These are phyloP conservation scores for Parnassius glacialis DNA, from an alignment of 2,888 invertebrate species.

Conservation along the genomic window DNA sequence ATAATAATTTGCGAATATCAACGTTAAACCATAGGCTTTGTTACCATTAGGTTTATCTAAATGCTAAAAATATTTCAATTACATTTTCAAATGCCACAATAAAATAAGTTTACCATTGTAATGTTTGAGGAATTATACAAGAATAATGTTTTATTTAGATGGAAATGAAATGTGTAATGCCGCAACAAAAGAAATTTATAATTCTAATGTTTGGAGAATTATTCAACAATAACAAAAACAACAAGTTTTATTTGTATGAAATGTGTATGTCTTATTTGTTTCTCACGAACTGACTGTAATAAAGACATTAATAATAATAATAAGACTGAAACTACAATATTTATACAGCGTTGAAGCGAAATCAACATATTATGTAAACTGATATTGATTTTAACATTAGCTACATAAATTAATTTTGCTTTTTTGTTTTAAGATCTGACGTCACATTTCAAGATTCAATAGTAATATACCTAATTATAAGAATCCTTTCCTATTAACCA, in stretches of 20 bases:
- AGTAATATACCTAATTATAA: no score
- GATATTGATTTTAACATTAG: no score
- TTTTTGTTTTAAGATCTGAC: no score
- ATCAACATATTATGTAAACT: no score
- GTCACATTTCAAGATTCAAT: no score
- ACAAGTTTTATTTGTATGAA: constrained; percentile 1
- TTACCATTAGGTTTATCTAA: no score
- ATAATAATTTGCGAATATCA: no score
- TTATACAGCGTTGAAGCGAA: no score
- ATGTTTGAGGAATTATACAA: constrained; percentile 7
- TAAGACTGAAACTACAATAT: no score
- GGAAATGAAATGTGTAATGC: not conserved
- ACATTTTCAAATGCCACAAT: not conserved
- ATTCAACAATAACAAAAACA: not conserved
- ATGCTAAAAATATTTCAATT: constrained; percentile 17
- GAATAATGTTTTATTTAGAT: not conserved
- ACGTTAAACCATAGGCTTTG: no score
- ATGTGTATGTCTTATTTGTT: not conserved
- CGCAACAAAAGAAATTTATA: constrained; percentile 8
- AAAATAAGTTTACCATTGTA: constrained; percentile 13
- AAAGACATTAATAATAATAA: not conserved
- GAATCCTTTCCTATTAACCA: no score
- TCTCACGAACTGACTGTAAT: not conserved
- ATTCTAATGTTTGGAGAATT: constrained; percentile 14
- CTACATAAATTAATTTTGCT: no score